These are phyloP conservation scores for Limonius californicus DNA, from an alignment of 1,140 invertebrate species.

Conservation along the genomic window DNA sequence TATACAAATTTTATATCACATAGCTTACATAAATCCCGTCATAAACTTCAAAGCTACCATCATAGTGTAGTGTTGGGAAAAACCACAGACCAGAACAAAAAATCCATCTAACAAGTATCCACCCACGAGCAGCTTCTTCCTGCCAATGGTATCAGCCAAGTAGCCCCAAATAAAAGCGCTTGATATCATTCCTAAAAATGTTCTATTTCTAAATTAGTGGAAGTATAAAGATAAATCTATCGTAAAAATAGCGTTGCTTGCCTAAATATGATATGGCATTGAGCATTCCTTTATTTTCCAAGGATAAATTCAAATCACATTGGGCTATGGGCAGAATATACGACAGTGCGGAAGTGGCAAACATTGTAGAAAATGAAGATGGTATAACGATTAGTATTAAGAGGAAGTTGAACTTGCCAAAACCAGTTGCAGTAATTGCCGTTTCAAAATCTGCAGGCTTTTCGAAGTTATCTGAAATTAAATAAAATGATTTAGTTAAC, in stretches of 20 bases:
- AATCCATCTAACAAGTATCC: slow-evolving; percentile 69
- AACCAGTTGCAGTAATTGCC: slow-evolving; percentile 47
- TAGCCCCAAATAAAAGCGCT: slow-evolving; percentile 81
- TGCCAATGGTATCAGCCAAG: slow-evolving; percentile 71
- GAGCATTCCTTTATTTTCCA: slow-evolving; percentile 64
- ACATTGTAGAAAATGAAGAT: slow-evolving; percentile 59
- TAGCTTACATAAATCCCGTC: slow-evolving; percentile 71
- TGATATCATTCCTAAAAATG: slow-evolving; percentile 68
- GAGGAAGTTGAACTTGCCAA: slow-evolving; percentile 63
- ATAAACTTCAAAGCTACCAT: slow-evolving; percentile 69
- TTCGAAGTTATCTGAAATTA: neutral
- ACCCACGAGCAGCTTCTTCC: slow-evolving; percentile 64
- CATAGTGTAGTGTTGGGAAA: slow-evolving; percentile 67
- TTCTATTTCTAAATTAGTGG: slow-evolving; percentile 13
- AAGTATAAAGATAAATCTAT: slow-evolving; percentile 1
- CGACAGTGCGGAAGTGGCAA: slow-evolving; percentile 62
- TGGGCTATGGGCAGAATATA: slow-evolving; percentile 67
- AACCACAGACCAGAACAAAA: slow-evolving; percentile 60
- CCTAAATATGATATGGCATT: slow-evolving; percentile 65
- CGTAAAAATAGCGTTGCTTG: slow-evolving; percentile 33
- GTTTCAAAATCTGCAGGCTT: slow-evolving; percentile 46
- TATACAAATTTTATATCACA: no score
- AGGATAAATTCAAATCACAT: slow-evolving; percentile 62
- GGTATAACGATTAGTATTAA: slow-evolving; percentile 60
- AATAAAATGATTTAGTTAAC: no score